phyloP scores from a whole-genome alignment of 2,888 invertebrate species.

The Cryptus armator region DNA sequence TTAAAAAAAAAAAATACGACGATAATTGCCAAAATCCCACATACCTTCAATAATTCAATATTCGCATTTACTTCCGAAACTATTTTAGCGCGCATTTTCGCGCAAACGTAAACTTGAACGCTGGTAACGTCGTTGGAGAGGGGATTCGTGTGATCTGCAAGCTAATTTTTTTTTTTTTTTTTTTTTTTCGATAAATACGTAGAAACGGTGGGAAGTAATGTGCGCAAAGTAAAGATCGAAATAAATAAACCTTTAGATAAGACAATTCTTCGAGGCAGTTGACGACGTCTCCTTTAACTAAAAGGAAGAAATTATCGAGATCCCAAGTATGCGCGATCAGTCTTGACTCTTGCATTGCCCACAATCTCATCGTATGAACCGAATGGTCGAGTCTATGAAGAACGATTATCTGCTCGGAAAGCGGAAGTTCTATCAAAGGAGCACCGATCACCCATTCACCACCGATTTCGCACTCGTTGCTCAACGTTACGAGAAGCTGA shows the following conservation, averaged over 20 bases:
- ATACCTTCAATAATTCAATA: slow-evolving; percentile 91
- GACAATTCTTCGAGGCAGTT: slow-evolving; percentile 82
- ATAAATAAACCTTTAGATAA: slow-evolving; percentile 22
- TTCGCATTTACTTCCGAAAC: slow-evolving; percentile 93
- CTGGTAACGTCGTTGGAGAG: slow-evolving; percentile 88
- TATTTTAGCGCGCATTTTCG: slow-evolving; percentile 92
- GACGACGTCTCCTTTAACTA: slow-evolving; percentile 83
- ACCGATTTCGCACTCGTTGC: slow-evolving; percentile 91
- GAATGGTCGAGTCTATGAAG: slow-evolving; percentile 92
- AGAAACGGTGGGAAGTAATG: too few relatives aligned
- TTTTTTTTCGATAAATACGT: neutral
- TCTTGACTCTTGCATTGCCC: slow-evolving; percentile 91
- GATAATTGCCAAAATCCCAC: neutral
- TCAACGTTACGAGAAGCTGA: slow-evolving; percentile 89
- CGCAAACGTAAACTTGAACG: slow-evolving; percentile 93
- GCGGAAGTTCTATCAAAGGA: slow-evolving; percentile 91
- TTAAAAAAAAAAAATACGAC: too few relatives aligned
- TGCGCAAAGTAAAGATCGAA: neutral
- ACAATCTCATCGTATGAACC: slow-evolving; percentile 92
- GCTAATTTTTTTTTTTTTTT: slow-evolving; percentile 81
- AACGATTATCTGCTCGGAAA: slow-evolving; percentile 94
- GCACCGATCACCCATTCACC: slow-evolving; percentile 90
- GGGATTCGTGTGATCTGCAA: slow-evolving; percentile 88
- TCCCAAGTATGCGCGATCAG: slow-evolving; percentile 91
- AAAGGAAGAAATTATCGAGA: slow-evolving; percentile 90